Percentiles rank a stretch among this genome's conserved stretches.
Conservation (phyloP, 2,888 invertebrate species). For the Metalampra italica region DNA sequence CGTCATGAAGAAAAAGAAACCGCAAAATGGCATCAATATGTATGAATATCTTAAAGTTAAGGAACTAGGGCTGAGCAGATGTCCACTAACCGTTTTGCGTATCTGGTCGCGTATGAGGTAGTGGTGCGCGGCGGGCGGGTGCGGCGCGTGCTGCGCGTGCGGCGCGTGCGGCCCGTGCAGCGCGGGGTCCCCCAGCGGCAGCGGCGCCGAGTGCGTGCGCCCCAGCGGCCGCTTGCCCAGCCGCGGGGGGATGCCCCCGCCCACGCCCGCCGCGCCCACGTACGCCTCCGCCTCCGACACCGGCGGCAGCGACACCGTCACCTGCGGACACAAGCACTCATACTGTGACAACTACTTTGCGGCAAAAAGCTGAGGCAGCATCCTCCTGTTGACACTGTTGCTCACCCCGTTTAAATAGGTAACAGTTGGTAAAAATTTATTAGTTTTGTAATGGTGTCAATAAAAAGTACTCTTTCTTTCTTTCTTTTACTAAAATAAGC, state of each 20-base stretch:
- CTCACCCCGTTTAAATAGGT: too few relatives aligned
- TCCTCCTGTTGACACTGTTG: too few relatives aligned
- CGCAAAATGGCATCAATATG: too few relatives aligned
- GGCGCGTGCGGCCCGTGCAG: conserved; percentile 80
- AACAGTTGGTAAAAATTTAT: too few relatives aligned
- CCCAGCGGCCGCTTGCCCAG: conserved; percentile 89
- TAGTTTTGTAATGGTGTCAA: too few relatives aligned
- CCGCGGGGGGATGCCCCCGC: conserved; percentile 62
- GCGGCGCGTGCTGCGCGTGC: conserved; percentile 70
- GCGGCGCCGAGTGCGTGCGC: conserved; percentile 95
- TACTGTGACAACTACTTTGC: too few relatives aligned
- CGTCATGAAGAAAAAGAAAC: too few relatives aligned
- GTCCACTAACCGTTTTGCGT: conserved; percentile 83
- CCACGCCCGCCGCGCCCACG: conserved; percentile 86
- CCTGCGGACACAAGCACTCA: conserved; percentile 10
- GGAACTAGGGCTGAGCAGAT: not conserved
- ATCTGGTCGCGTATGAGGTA: conserved; percentile 87
- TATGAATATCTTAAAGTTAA: too few relatives aligned
- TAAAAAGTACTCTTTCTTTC: too few relatives aligned
- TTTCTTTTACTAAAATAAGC: too few relatives aligned
- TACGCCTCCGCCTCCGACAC: conserved; percentile 90
- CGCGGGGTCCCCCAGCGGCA: conserved; percentile 93
- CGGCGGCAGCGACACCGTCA: conserved; percentile 46
- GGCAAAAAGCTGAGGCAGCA: too few relatives aligned
- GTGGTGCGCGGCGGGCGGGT: conserved; percentile 73